A percentile compares a stretch with the other conserved stretches of the same genome.
Evolutionary conservation across 1,140 invertebrate species (phyloP).

Genomic region (Meteorus sp.): DNA sequence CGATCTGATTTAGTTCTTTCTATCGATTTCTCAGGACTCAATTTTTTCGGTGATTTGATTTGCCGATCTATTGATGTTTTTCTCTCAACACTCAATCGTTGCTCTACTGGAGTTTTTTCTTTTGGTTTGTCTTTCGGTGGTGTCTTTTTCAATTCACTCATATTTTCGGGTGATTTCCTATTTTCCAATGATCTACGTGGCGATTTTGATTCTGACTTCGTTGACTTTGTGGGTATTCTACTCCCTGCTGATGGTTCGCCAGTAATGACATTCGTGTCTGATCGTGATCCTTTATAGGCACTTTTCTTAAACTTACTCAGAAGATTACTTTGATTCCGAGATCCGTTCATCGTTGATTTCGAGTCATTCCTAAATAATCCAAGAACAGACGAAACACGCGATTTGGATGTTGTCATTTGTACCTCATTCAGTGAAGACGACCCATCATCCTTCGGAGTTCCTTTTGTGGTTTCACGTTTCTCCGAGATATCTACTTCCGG

Average conservation of each 20-base stretch:
- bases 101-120: constrained; percentile 25
- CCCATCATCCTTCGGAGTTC: constrained; percentile 69
- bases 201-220: constrained; percentile 30
- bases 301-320: constrained; percentile 47
- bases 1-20: constrained; percentile 31
- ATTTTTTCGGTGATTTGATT: constrained; percentile 40
- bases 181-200: constrained; percentile 28
- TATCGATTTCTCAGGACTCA: constrained; percentile 40
- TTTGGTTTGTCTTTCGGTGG: constrained; percentile 36
- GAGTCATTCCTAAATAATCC: constrained; percentile 72
- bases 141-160: constrained; percentile 29
- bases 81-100: constrained; percentile 35
- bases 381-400: constrained; percentile 68
- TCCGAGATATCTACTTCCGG: no score
- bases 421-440: constrained; percentile 56
- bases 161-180: constrained; percentile 40
- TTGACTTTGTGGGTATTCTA: constrained; percentile 50
- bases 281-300: constrained; percentile 41
- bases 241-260: constrained; percentile 35
- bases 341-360: constrained; percentile 19
- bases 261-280: constrained; percentile 29
- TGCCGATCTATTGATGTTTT: constrained; percentile 23
- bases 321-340: constrained; percentile 33
- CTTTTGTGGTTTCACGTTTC: constrained; percentile 57
- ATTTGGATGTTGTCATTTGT: constrained; percentile 52